Base-by-base conservation (phyloP, 2,797 vertebrate species). In the Ispidina lecontei region DNA sequence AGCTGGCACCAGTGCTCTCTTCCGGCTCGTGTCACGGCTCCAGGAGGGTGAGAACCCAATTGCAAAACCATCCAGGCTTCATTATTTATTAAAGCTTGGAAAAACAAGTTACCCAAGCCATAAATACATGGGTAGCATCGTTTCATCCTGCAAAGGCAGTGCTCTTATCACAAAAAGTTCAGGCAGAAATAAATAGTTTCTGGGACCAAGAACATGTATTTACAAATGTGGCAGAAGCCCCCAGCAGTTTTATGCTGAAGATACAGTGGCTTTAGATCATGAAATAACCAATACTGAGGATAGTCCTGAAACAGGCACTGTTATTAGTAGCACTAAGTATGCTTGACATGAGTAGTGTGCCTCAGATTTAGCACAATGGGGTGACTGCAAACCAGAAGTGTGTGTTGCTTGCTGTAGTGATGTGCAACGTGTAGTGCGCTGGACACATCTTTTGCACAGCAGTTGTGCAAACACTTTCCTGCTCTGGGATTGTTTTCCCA, bases 41-140 rank as follows among this genome's bases (percentile, higher is more conserved):
- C 65, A 65, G 74, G 81, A 92, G 71, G 80, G 43, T 0, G 0
- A 65, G 52, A 91, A 87, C 68, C 51, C 51, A 26, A 84, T 73
- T 33, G 62, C 80, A 82, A 93, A 92, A 26, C 91, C 86, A 74
- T 86, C 58, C 19, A 0, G 71, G 3, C 37, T 80, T 93, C 91
- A 70, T 92, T 90, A 91, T 87, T 94, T 95, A 91, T 95, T 95
- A 92, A 97, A 93, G 74, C 63, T 87, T 62, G 52, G 56, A 69
- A 58, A 92, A 94, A 74, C 52, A 80, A 70, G 65, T 72, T 87
- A 35, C 78, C 54, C 14, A 0, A 81, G 56, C 69, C 91, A 85
- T 92, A 93, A 94, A 94, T 93, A 87, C 54, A 44, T 10, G 72
- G 83, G 59, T 28, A 95, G 63, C 44, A 23, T n/a, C 11, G 0